These are phyloP conservation scores for Mirza zaza DNA, from an alignment of 2,113 vertebrate species.

Conservation along the genomic window DNA sequence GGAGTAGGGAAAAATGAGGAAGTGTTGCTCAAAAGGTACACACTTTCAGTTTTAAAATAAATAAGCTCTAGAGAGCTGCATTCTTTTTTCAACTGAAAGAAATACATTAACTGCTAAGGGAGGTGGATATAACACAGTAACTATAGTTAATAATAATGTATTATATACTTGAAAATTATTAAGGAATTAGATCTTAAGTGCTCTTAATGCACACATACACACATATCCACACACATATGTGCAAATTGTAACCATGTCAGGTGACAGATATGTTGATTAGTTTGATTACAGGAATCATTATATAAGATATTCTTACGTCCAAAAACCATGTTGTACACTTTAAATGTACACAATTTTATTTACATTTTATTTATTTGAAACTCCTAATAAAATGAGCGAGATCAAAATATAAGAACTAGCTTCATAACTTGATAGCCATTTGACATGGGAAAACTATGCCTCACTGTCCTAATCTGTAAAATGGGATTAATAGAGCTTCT, in stretches of 20 bases:
- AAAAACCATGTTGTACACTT: background rate
- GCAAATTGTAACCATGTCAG: background rate
- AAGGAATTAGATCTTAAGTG: background rate
- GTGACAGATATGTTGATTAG: background rate
- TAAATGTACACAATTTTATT: background rate
- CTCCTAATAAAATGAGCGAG: background rate
- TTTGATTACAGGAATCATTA: background rate
- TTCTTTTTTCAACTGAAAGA: conserved; percentile 59
- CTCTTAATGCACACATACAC: background rate
- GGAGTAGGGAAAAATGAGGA: background rate
- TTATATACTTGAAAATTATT: background rate
- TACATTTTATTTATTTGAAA: background rate
- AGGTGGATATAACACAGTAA: background rate
- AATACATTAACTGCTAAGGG: conserved; percentile 56
- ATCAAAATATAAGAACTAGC: background rate
- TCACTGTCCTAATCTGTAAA: background rate
- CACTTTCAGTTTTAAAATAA: background rate
- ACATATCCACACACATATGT: background rate
- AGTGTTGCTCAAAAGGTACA: background rate
- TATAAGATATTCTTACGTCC: background rate
- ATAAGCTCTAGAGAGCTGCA: background rate
- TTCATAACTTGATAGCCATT: background rate
- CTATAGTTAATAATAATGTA: background rate
- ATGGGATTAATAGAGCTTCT: background rate
- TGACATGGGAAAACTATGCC: too few relatives aligned